Evolutionary conservation across 2,888 invertebrate genomes (phyloP).

Genomic region (Pilophorus perplexus): DNA sequence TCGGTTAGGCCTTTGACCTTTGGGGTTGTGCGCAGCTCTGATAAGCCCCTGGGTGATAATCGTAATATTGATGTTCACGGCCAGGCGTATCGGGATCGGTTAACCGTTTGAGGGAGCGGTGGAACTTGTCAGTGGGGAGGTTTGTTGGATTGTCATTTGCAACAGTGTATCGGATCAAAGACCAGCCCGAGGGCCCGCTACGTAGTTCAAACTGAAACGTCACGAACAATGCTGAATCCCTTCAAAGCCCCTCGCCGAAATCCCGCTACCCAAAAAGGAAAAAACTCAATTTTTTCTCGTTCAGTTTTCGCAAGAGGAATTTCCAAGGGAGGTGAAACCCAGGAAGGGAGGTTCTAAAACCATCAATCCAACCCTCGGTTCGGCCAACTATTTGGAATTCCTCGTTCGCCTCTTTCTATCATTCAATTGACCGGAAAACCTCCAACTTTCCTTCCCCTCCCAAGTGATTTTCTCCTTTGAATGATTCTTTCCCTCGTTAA

Average conservation of each 20-base stretch:
- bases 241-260: slow-evolving; percentile 18
- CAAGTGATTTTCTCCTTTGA: slow-evolving; percentile 6
- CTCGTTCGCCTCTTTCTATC: slow-evolving; percentile 28
- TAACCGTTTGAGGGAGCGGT: too few species aligned
- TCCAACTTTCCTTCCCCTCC: slow-evolving; percentile 3
- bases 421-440: slow-evolving; percentile 35
- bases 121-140: too few species aligned
- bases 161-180: slow-evolving; percentile 34
- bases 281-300: neutral
- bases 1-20: too few species aligned
- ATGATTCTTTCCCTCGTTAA: slow-evolving; percentile 4
- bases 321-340: too few species aligned
- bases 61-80: too few species aligned
- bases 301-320: too few species aligned
- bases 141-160: slow-evolving; percentile 34
- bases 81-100: too few species aligned
- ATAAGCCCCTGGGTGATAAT: too few species aligned
- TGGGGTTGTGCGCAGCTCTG: too few species aligned
- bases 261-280: too few species aligned
- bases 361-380: slow-evolving; percentile 14
- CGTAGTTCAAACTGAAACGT: slow-evolving; percentile 14
- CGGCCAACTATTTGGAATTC: slow-evolving; percentile 25
- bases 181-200: slow-evolving; percentile 8
- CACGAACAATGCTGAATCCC: slow-evolving; percentile 24
- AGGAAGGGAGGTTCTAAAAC: neutral